Base-by-base conservation (phyloP, 2,888 invertebrate genomes). In the Reticulitermes lucifugus region DNA sequence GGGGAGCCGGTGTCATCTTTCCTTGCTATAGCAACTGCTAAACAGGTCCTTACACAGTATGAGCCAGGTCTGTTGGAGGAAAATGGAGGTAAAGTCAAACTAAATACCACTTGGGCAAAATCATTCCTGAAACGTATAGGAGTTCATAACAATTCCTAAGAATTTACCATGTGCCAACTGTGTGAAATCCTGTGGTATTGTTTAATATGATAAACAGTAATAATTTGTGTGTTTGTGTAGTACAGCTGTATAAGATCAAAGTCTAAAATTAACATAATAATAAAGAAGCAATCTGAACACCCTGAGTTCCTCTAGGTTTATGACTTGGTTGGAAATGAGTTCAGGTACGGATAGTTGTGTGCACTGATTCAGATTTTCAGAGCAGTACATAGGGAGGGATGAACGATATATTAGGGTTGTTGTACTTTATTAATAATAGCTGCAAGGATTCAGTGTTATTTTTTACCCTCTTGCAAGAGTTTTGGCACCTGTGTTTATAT, bases 101-200 rank as follows among this genome's bases (percentile, higher is more conserved):
- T 91, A 41, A 90, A 90, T 86, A 87, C 89, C 51, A 90, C 90
- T 6, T 91, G 91, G 91, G 91, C 91, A 22, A 91, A 89, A 85
- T 89, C 89, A 29, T 89, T 89, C 83, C 87, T 89, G 18, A 89
- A 88, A 77, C 86, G 89, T 82, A 89, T 89, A 77, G 89, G 89
- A 43, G 79, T 86, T 6, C 84, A 85, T 43, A 85, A 86, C 81
- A 79, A 85, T 75, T 83, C 65, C 1, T 87, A 81, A 83, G 14
- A 43, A 71, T 60, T 29, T 51, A 43, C 21, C 12, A n/a, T 59
- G 55, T n/a, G n/a, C 65, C n/a, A 65, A 25, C n/a, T n/a, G 35
- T n/a, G 9, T 65, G n/a, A 65, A 25, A 25, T 25, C n/a, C 7
- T 65, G n/a, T 25, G 3, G n/a, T 25, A 25, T 65, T 65, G n/a